These are phyloP conservation scores for Tympanoctomys barrerae DNA, from an alignment of 2,797 vertebrate genomes.

Conservation along the genomic window DNA sequence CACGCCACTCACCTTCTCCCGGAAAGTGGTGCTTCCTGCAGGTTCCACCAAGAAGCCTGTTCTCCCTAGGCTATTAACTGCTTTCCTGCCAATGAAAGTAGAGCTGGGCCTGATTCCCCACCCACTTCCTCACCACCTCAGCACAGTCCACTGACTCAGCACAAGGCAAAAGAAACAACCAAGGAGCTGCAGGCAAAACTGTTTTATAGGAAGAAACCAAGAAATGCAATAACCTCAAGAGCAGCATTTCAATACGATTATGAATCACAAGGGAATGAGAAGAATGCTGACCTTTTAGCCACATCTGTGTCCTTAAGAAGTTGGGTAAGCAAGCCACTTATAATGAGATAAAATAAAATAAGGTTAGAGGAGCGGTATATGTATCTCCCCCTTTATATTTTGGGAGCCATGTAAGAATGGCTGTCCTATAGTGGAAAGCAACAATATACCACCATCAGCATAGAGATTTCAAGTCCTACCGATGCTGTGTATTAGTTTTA, in stretches of 20 bases:
- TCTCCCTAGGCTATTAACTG: not conserved
- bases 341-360: not conserved
- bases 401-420: not conserved
- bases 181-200: conserved; percentile 21
- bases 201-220: conserved; percentile 63
- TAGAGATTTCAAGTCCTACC: not conserved
- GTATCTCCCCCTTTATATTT: not conserved
- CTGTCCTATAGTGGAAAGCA: not conserved
- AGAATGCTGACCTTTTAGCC: conserved; percentile 8
- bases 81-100: not conserved
- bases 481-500: not conserved
- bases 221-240: conserved; percentile 53
- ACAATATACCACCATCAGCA: not conserved
- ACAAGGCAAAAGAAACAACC: conserved; percentile 14
- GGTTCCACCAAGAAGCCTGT: not conserved
- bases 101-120: not conserved
- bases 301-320: not conserved
- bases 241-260: conserved; percentile 25
- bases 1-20: fast-evolving
- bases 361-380: not conserved
- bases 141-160: not conserved
- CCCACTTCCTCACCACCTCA: not conserved
- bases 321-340: not conserved
- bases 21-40: not conserved
- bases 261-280: conserved; percentile 38